Percentiles rank a stretch among this genome's conserved stretches.
These are phyloP conservation scores for Charina bottae DNA, from an alignment of 2,113 vertebrate genomes.

Conservation along the genomic window DNA sequence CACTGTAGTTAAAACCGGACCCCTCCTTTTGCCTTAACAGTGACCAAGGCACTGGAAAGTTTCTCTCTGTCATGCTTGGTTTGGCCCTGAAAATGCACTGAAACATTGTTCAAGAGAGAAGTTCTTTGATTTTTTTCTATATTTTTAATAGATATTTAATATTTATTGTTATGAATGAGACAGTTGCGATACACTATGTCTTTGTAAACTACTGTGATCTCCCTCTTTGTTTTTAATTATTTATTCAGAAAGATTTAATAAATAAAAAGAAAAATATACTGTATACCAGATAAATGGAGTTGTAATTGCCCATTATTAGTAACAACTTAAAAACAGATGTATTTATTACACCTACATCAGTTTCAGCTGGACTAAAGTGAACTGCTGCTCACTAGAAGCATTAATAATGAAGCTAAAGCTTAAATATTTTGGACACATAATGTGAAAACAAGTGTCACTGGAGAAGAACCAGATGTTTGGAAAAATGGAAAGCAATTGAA, in stretches of 20 bases:
- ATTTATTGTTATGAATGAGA: neutral
- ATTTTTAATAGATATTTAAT: neutral
- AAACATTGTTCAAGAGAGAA: neutral
- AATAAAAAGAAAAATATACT: neutral
- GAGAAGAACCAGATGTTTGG: too few relatives aligned
- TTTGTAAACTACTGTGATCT: neutral
- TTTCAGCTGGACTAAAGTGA: fast-evolving
- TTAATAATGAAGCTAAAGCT: too few relatives aligned
- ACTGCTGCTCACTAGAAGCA: neutral
- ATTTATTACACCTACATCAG: neutral
- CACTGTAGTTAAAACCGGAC: too few relatives aligned
- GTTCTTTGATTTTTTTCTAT: neutral
- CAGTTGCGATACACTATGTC: neutral
- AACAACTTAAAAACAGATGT: neutral
- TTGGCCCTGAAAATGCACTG: neutral
- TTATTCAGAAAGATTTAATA: neutral
- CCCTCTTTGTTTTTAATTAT: neutral
- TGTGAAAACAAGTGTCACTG: too few relatives aligned
- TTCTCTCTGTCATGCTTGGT: neutral
- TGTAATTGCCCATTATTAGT: neutral
- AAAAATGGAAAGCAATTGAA: too few relatives aligned
- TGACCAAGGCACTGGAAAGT: neutral
- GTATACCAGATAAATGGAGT: neutral
- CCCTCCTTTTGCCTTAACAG: too few relatives aligned
- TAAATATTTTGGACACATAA: too few relatives aligned